Conservation (phyloP, 2,888 invertebrate genomes). For the Prosopocoilus inquinatus region DNA sequence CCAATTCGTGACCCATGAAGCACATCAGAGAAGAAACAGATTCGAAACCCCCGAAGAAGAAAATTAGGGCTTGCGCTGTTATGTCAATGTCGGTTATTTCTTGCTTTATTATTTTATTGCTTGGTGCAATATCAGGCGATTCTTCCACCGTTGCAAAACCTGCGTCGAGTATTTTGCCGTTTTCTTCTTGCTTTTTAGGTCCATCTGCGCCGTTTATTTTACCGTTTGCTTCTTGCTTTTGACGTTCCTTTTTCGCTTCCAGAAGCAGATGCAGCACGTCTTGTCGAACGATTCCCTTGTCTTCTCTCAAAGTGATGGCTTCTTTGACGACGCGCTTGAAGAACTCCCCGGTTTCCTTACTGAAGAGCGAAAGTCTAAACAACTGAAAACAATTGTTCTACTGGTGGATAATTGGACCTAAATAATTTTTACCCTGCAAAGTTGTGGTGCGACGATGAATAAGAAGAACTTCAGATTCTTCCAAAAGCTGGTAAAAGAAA, state of each 20-base stretch:
- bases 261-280: slow-evolving; percentile 59
- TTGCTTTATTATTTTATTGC: slow-evolving; percentile 8
- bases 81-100: slow-evolving; percentile 23
- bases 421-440: slow-evolving; percentile 12
- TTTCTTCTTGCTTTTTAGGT: too few species aligned
- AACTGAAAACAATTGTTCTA: neutral
- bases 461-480: slow-evolving; percentile 12
- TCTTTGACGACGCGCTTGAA: slow-evolving; percentile 14
- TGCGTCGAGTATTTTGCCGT: slow-evolving; percentile 1
- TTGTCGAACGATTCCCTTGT: slow-evolving; percentile 51
- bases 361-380: slow-evolving; percentile 7
- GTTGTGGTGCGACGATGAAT: slow-evolving; percentile 8
- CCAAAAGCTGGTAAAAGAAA: slow-evolving; percentile 28
- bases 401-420: neutral
- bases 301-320: slow-evolving; percentile 37
- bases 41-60: slow-evolving; percentile 52
- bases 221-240: too few species aligned
- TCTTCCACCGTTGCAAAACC: slow-evolving; percentile 24
- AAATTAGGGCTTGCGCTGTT: slow-evolving; percentile 44
- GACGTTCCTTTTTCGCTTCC: slow-evolving; percentile 49
- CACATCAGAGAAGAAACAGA: slow-evolving; percentile 48
- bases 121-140: slow-evolving; percentile 3
- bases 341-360: slow-evolving; percentile 3
- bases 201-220: too few species aligned
- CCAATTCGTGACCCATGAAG: slow-evolving; percentile 47